A percentile compares a stretch with the other conserved stretches of the same genome.
phyloP scores from a whole-genome alignment of 2,797 vertebrate species.

The Jordanella pulchra region DNA sequence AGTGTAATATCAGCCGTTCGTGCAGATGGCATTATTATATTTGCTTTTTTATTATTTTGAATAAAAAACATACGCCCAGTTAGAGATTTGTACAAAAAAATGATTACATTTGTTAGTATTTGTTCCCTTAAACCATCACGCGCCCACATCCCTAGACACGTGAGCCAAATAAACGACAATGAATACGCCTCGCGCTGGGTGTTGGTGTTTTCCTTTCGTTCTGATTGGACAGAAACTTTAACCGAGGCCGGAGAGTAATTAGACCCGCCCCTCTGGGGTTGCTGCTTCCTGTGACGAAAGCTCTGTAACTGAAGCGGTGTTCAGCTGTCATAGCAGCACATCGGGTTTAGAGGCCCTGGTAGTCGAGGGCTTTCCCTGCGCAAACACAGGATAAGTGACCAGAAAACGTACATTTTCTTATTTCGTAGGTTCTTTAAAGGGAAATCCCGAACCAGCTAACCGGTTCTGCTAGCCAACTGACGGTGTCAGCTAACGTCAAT shows the following conservation, averaged over 20 bases:
- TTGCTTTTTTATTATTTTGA: not conserved
- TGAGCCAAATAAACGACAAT: constrained; percentile 44
- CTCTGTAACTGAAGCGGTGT: not conserved
- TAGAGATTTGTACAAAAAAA: not conserved
- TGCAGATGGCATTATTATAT: not conserved
- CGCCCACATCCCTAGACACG: constrained; percentile 11
- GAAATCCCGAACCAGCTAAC: constrained; percentile 1
- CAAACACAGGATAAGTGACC: not conserved
- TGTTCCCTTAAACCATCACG: constrained; percentile 12
- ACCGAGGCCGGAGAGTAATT: not conserved
- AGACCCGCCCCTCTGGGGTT: constrained; percentile 22
- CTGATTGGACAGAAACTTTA: constrained; percentile 59
- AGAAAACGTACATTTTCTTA: not conserved
- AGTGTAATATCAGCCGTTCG: not conserved
- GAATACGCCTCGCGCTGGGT: constrained; percentile 14
- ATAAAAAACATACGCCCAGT: not conserved
- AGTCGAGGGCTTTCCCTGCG: not conserved
- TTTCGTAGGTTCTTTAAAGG: not conserved
- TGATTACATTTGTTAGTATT: too few relatives aligned
- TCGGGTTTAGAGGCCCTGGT: constrained; percentile 10
- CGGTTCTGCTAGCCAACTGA: constrained; percentile 23
- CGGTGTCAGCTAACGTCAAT: constrained; percentile 19
- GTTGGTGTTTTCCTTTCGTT: constrained; percentile 28
- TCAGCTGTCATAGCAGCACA: not conserved
- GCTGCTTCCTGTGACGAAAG: constrained; percentile 43